phyloP scores from a whole-genome alignment of 2,888 invertebrate species.

The Platycheirus albimanus region DNA sequence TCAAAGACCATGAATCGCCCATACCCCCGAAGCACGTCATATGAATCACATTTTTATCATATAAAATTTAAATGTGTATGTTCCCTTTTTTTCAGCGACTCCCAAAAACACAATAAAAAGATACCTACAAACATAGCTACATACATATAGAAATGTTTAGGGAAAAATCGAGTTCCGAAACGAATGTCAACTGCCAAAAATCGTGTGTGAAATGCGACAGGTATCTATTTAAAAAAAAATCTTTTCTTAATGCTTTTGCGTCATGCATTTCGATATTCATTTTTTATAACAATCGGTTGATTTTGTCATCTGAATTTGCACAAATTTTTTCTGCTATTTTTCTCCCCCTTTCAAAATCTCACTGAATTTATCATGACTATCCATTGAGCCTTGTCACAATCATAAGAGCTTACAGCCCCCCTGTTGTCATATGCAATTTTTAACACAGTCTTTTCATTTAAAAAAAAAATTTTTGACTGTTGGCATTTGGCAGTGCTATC shows the following conservation, averaged over 20 bases:
- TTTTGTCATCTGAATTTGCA: constrained; percentile 37
- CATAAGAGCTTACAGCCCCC: neutral
- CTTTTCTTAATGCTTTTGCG: constrained; percentile 10
- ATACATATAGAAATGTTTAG: constrained; percentile 75
- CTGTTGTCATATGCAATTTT: constrained; percentile 31
- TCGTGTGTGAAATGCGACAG: constrained; percentile 73
- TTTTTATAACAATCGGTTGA: neutral
- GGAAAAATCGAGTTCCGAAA: constrained; percentile 76
- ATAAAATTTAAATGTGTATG: constrained; percentile 26
- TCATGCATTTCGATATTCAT: constrained; percentile 9
- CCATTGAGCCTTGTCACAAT: neutral
- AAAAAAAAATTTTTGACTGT: constrained; percentile 2
- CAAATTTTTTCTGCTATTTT: constrained; percentile 33
- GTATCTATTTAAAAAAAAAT: constrained; percentile 46
- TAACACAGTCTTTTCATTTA: neutral
- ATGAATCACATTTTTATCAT: neutral
- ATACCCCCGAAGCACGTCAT: neutral
- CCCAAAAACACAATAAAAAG: constrained; percentile 16
- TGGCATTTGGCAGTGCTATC: neutral
- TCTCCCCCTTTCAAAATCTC: neutral
- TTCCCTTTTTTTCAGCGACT: constrained; percentile 58
- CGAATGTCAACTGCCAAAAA: constrained; percentile 75
- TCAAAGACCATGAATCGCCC: neutral
- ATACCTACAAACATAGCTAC: no score
- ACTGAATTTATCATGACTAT: constrained; percentile 13